These are phyloP conservation scores for Scaeva pyrastri DNA, from an alignment of 2,888 invertebrate species.

Conservation along the genomic window DNA sequence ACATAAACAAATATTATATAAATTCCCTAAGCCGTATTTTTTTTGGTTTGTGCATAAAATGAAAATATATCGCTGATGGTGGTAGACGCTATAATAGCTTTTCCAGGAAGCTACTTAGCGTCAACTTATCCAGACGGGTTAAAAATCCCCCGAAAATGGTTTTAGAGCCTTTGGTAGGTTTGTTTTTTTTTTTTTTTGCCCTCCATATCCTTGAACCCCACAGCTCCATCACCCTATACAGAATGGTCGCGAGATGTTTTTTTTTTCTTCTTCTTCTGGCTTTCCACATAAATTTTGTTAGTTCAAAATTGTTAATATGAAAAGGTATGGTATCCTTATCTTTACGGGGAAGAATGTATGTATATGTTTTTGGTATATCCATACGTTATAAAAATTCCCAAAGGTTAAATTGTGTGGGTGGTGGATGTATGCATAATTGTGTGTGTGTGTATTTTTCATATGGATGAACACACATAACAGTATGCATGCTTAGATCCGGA, in stretches of 20 bases:
- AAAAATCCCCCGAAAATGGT: conserved; percentile 60
- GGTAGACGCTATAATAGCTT: conserved; percentile 63
- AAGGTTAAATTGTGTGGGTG: conserved; percentile 9
- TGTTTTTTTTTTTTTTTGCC: not conserved
- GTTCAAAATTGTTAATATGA: conserved; percentile 62
- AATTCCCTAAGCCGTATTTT: conserved; percentile 34
- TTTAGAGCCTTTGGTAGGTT: conserved; percentile 15
- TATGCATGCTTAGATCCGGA: conserved; percentile 64
- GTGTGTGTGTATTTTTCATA: conserved; percentile 22
- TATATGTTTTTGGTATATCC: not conserved
- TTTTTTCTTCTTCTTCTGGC: not conserved
- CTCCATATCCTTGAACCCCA: not conserved
- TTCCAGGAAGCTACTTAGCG: conserved; percentile 64
- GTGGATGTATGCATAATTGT: not conserved
- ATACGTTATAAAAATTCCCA: conserved; percentile 43
- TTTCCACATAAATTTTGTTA: conserved; percentile 28
- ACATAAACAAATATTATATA: not conserved
- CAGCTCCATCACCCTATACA: no score
- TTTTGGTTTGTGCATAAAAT: conserved; percentile 19
- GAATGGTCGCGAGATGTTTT: conserved; percentile 20
- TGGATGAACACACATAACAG: conserved; percentile 49
- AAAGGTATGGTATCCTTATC: conserved; percentile 36
- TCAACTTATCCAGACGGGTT: conserved; percentile 71
- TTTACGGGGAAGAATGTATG: no score
- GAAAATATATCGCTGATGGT: conserved; percentile 40